These are phyloP conservation scores for Mastomys coucha DNA, from an alignment of 2,113 vertebrate genomes.

Conservation along the genomic window DNA sequence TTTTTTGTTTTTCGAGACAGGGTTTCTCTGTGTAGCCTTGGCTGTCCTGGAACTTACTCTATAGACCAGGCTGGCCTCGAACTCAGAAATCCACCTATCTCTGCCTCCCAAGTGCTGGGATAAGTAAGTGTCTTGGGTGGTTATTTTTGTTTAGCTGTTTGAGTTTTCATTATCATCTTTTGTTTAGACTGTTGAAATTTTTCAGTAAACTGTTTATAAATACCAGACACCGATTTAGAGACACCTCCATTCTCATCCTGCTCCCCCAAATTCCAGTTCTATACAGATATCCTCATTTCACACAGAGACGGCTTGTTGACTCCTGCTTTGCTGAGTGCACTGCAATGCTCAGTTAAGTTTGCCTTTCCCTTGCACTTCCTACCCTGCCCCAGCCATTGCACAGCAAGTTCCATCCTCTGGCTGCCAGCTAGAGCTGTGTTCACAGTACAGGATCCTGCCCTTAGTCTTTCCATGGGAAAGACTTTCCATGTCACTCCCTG, in stretches of 20 bases:
- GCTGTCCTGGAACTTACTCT: too few species aligned
- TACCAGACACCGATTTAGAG: not conserved
- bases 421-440: not conserved
- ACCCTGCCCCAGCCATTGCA: not conserved
- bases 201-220: not conserved
- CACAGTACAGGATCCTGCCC: not conserved
- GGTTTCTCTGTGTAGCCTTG: too few species aligned
- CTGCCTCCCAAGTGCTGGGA: too few species aligned
- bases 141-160: not conserved
- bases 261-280: not conserved
- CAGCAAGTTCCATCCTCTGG: not conserved
- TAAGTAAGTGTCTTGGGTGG: not conserved
- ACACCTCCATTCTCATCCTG: not conserved
- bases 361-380: not conserved
- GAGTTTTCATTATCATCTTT: constrained; percentile 9
- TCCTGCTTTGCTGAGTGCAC: not conserved
- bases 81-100: too few species aligned
- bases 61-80: too few species aligned
- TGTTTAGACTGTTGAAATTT: not conserved
- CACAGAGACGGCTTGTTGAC: not conserved
- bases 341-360: not conserved
- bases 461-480: not conserved
- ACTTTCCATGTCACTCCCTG: not conserved
- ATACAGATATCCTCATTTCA: constrained; percentile 1
- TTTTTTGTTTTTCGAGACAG: too few species aligned